Base-by-base conservation (phyloP, 2,888 invertebrate genomes). In the Nephrotoma guestfalica region DNA sequence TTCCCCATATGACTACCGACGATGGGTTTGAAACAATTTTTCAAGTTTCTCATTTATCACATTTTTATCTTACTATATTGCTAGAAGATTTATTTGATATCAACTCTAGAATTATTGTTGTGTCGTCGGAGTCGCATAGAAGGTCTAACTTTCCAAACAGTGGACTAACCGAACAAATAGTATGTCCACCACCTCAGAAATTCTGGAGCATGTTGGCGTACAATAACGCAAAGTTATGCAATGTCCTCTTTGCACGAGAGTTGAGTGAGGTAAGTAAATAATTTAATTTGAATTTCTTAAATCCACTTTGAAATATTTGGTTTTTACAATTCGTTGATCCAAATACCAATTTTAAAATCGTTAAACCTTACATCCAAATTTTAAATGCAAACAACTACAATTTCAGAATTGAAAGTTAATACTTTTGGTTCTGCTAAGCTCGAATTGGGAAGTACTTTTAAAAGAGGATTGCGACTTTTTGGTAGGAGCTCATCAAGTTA, bases 161-260 rank as follows among this genome's bases (percentile, higher is more conserved):
- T 86, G 90, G 88, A 86, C 92, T 95, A 88, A 92, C 92, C 2
- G 91, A 93, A 87, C 93, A 93, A 88, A 93, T 92, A 88, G 92
- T 98, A 86, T 96, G 96, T 3, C 96, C 96, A 86, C 93, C 94
- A 0, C 92, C 93, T 13, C 93, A 94, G 15, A 93, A 94, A 87
- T 98, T 95, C 91, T 95, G 95, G 92, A 93, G 95, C 87, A 95
- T 98, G 94, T 94, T 94, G 92, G 96, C 97, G 0, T 99, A 98
- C 91, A 98, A 98, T 90, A 95, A 97, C 91, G 96, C 96, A 0
- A 98, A 99, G 91, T 92, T 98, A 51, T 97, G 96, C 90, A 97
- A 97, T 92, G 93, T 98, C 86, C 92, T 98, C 30, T 96, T 97
- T 89, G 95, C 96, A 7, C 93, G 95, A 89, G 96, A 96, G 91